phyloP scores from a whole-genome alignment of 2,888 invertebrate genomes.

The Aphrophora alni region DNA sequence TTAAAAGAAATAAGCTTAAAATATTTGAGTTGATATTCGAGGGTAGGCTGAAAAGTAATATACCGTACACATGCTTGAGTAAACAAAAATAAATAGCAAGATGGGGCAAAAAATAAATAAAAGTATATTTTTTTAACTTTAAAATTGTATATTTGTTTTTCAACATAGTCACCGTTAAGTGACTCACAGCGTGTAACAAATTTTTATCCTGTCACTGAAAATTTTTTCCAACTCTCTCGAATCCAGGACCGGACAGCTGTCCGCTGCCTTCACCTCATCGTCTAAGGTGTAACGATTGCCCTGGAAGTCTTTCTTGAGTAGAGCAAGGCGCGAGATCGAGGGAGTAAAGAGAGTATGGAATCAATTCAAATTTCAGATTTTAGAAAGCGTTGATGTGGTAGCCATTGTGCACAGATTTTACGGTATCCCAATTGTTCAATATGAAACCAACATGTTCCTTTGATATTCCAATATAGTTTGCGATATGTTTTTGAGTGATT shows the following conservation, averaged over 20 bases:
- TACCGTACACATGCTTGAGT: neutral
- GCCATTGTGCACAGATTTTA: neutral
- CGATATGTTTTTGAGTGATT: neutral
- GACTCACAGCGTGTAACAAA: neutral
- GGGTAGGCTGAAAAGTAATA: neutral
- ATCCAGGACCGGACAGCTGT: neutral
- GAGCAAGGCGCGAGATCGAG: neutral
- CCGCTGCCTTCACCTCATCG: conserved; percentile 11
- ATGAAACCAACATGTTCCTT: neutral
- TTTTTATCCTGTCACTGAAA: conserved; percentile 15
- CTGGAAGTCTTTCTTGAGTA: neutral
- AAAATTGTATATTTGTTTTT: conserved; percentile 20
- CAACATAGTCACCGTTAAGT: conserved; percentile 11
- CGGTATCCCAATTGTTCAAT: neutral
- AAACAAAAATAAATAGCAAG: neutral
- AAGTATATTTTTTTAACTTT: neutral
- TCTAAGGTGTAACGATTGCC: neutral
- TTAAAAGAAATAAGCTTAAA: too few species aligned
- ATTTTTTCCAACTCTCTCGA: neutral
- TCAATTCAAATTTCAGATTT: conserved; percentile 13
- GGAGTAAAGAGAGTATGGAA: neutral
- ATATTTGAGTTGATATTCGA: too few species aligned
- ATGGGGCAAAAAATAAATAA: neutral
- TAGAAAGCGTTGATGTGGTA: neutral
- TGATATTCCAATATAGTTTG: neutral